Conservation (phyloP, 2,113 vertebrate species). For the Xerus inauris region DNA sequence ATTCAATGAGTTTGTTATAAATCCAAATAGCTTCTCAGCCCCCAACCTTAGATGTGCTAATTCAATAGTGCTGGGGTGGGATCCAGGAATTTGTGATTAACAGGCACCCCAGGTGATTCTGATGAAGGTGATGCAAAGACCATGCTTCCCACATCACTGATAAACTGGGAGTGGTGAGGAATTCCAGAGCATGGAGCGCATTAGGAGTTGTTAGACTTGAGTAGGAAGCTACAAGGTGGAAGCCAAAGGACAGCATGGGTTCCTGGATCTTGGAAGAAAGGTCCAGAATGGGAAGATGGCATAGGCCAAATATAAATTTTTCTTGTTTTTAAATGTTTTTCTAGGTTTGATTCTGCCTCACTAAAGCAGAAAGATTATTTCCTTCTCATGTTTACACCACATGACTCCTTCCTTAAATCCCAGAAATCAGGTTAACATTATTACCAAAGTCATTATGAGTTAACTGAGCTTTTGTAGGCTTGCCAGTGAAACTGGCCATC, state of each 20-base stretch:
- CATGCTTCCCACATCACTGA: not conserved
- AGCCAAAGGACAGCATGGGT: not conserved
- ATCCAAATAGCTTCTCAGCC: not conserved
- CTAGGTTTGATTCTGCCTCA: not conserved
- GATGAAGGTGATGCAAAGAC: not conserved
- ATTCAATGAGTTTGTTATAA: not conserved
- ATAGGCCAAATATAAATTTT: not conserved
- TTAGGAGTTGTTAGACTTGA: not conserved
- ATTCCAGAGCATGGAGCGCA: not conserved
- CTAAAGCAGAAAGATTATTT: not conserved
- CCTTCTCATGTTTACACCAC: not conserved
- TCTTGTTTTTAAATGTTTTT: slow-evolving; percentile 26
- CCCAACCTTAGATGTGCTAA: not conserved
- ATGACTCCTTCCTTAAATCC: not conserved
- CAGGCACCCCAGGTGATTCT: not conserved
- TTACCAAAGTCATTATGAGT: not conserved
- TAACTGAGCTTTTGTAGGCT: not conserved
- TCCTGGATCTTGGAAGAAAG: not conserved
- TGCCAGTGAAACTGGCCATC: slow-evolving; percentile 4
- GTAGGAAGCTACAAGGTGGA: not conserved
- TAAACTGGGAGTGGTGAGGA: too few species aligned
- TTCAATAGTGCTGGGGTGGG: not conserved
- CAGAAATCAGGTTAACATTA: not conserved
- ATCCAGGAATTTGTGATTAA: not conserved
- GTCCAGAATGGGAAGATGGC: not conserved